Percentiles rank a stretch among this genome's conserved stretches.
Evolutionary conservation across 2,888 invertebrate genomes (phyloP).

Genomic region (Aphodius sticticus): DNA sequence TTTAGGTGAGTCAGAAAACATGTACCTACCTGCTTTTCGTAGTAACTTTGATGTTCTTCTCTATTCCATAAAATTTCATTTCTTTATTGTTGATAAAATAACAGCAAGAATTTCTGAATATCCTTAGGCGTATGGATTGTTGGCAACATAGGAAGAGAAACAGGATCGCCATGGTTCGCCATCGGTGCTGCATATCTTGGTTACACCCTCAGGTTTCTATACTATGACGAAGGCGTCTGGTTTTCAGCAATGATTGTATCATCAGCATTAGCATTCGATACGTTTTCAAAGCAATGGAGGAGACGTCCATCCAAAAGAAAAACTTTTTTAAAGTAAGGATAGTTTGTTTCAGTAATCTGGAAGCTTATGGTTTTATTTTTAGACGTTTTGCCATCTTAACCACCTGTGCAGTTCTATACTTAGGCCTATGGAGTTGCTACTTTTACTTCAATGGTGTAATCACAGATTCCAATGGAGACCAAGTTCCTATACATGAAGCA

Average conservation of each 20-base stretch:
- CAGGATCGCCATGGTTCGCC: slow-evolving; percentile 76
- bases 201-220: slow-evolving; percentile 75
- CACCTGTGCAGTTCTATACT: slow-evolving; percentile 72
- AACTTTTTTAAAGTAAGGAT: slow-evolving; percentile 28
- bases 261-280: slow-evolving; percentile 76
- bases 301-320: slow-evolving; percentile 62
- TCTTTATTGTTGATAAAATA: no score
- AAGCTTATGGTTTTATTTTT: slow-evolving; percentile 40
- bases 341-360: not conserved
- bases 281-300: slow-evolving; percentile 81
- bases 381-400: slow-evolving; percentile 69
- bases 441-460: slow-evolving; percentile 89
- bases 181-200: slow-evolving; percentile 72
- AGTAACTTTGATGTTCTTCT: slow-evolving; percentile 9
- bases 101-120: no score
- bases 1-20: slow-evolving; percentile 64
- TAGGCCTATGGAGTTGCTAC: slow-evolving; percentile 79
- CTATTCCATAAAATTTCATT: no score
- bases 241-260: slow-evolving; percentile 71
- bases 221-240: slow-evolving; percentile 78
- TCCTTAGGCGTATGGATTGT: slow-evolving; percentile 88
- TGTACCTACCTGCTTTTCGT: slow-evolving; percentile 5
- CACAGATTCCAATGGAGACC: slow-evolving; percentile 79
- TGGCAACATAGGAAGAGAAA: slow-evolving; percentile 88
- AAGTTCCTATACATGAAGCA: slow-evolving; percentile 88